Evolutionary conservation across 2,888 invertebrate genomes (phyloP), one percentile per base, ranked within the genome.

Genomic region (Glyphotaelius pellucidus): DNA sequence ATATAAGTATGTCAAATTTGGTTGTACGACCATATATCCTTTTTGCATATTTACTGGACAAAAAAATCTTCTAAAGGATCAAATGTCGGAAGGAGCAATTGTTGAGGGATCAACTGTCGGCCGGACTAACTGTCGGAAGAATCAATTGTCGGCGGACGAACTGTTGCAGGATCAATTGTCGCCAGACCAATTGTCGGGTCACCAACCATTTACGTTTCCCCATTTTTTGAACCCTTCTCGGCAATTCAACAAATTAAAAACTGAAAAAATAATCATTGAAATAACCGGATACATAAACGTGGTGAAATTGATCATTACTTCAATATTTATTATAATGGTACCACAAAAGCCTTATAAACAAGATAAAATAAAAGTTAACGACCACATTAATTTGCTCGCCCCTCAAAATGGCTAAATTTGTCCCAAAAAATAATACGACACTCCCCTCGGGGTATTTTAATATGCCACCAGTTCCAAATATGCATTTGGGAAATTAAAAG

Each of bases 321-420:
- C 25, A 67, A 67, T 67, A 67, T 67, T 67, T 67, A 67, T 67
- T 67, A 67, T 67, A 67, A 67, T 67, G 67, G 9, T 67, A 2
- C 25, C 67, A 67, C 67, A 25, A 67, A 67, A 67, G 25, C 25
- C 67, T 67, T n/a, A 67, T n/a, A 25, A 25, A 67, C 67, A 67
- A 67, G 67, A 67, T 67, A 67, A 67, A 67, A 67, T 67, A 67
- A 67, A 67, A 67, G 67, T n/a, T 67, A 67, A 67, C 67, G 67
- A 67, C 9, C 9, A 67, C 25, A 67, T 67, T 67, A 67, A 67
- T 67, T 67, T n/a, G 7, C 67, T 67, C 67, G 9, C 67, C 67
- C 67, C 67, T 25, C 1, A 25, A 67, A 67, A 67, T 25, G n/a
- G n/a, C 67, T 25, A 67, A 25, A 67, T 67, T 67, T 67, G 67